Conservation (phyloP, 2,797 vertebrate species). For the Channa striata region DNA sequence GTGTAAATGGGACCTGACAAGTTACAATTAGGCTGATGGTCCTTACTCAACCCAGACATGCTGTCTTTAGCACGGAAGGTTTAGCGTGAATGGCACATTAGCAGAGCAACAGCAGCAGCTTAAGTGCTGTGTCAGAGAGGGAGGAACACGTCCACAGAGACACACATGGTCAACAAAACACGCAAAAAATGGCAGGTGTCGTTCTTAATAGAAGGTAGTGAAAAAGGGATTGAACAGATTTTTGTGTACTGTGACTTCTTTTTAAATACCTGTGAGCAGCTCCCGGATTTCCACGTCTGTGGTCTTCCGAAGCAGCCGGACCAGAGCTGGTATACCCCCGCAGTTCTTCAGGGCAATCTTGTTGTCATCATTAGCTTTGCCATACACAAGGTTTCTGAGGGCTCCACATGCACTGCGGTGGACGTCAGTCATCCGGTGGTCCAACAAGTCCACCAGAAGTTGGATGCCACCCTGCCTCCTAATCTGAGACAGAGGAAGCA, state of each 20-base stretch:
- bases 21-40: no score
- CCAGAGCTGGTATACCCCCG: conserved; percentile 95
- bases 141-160: no score
- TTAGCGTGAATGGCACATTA: no score
- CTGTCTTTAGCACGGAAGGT: no score
- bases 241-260: not conserved
- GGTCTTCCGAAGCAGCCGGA: conserved; percentile 95
- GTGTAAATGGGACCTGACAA: no score
- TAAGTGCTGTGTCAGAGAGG: no score
- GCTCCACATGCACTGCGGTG: conserved; percentile 98
- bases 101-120: no score
- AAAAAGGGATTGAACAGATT: no score
- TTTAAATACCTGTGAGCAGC: conserved; percentile 92
- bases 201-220: no score
- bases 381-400: conserved; percentile 95
- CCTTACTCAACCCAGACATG: no score
- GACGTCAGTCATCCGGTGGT: conserved; percentile 97
- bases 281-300: conserved; percentile 97
- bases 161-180: no score
- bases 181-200: no score
- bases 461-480: conserved; percentile 97
- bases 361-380: conserved; percentile 98
- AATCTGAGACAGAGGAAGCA: conserved; percentile 83
- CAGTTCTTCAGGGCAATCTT: conserved; percentile 99
- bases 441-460: conserved; percentile 95